phyloP scores from a whole-genome alignment of 2,888 invertebrate species.

The Lydus trimaculatus region DNA sequence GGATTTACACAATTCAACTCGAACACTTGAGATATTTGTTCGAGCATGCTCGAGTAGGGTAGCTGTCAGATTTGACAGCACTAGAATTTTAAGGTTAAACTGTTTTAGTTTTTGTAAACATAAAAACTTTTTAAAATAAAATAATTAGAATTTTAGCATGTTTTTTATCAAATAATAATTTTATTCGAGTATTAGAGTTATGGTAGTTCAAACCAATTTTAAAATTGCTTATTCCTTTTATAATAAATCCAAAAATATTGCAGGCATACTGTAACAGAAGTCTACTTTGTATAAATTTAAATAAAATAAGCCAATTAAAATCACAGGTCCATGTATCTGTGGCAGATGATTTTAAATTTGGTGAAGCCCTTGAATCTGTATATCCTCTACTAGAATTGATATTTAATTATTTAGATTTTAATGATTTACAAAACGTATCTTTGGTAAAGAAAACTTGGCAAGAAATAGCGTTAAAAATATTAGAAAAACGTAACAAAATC shows the following conservation, averaged over 20 bases:
- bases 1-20: too few relatives aligned
- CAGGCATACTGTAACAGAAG: conserved; percentile 21
- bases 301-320: conserved; percentile 23
- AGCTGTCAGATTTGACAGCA: background rate
- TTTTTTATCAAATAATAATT: background rate
- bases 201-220: background rate
- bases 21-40: too few relatives aligned
- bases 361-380: conserved; percentile 45
- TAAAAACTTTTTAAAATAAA: conserved; percentile 15
- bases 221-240: background rate
- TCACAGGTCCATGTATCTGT: conserved; percentile 31
- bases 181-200: background rate
- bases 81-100: conserved; percentile 11
- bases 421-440: conserved; percentile 44
- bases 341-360: conserved; percentile 45
- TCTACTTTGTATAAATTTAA: conserved; percentile 18
- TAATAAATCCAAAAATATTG: background rate
- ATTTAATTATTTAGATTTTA: conserved; percentile 46
- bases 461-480: conserved; percentile 39
- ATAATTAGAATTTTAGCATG: background rate
- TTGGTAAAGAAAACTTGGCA: conserved; percentile 48
- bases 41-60: background rate
- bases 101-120: conserved; percentile 17
- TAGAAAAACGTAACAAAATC: conserved; percentile 41
- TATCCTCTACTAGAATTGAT: conserved; percentile 50